A percentile compares a stretch with the other conserved stretches of the same genome.
These are phyloP conservation scores for Parus major DNA, from an alignment of 2,113 vertebrate species.

Conservation along the genomic window DNA sequence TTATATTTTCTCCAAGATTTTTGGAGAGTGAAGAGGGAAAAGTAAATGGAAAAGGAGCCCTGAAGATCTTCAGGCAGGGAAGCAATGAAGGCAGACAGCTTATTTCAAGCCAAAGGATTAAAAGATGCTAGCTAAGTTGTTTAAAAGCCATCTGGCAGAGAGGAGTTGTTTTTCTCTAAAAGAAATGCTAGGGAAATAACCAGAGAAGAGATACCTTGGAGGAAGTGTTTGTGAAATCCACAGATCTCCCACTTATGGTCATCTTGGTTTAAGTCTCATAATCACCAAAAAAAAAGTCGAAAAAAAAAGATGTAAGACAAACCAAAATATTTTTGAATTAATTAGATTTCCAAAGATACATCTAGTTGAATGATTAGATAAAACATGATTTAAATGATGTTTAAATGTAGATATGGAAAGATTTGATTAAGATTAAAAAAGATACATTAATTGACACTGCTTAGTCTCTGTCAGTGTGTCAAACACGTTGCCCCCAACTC, in stretches of 20 bases:
- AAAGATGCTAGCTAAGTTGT: neutral
- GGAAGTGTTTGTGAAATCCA: neutral
- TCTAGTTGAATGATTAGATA: neutral
- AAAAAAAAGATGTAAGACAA: neutral
- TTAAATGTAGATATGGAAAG: neutral
- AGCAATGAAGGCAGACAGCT: neutral
- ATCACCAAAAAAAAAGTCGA: neutral
- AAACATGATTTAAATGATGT: neutral
- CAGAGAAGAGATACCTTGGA: neutral
- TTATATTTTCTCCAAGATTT: neutral
- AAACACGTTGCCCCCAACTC: neutral
- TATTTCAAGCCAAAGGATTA: neutral
- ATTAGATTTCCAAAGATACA: neutral
- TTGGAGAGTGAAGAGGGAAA: neutral
- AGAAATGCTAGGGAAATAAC: neutral
- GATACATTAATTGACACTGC: accelerated
- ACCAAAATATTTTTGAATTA: neutral
- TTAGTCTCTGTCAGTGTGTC: neutral
- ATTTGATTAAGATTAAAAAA: neutral
- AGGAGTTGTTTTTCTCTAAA: neutral
- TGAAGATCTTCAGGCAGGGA: neutral
- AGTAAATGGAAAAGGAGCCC: neutral
- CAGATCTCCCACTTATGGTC: neutral
- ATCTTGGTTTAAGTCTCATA: neutral
- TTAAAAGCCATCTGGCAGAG: neutral